Evolutionary conservation across 1,140 invertebrate species (phyloP).

Genomic region (Drosophila pectinifera): DNA sequence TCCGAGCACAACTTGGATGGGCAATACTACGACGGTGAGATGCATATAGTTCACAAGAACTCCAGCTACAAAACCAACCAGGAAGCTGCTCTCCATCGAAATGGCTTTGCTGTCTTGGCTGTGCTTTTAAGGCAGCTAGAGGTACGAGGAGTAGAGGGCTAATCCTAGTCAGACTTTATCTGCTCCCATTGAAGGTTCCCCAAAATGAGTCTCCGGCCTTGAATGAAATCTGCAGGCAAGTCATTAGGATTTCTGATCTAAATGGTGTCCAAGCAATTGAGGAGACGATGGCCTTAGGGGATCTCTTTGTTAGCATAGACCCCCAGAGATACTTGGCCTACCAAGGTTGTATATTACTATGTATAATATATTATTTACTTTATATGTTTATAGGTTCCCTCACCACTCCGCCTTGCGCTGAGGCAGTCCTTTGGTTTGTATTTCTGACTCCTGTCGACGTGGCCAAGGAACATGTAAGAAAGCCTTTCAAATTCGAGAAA

Average conservation of each 20-base stretch:
- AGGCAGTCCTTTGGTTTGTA: conserved; percentile 96
- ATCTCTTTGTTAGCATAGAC: conserved; percentile 44
- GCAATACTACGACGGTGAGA: conserved; percentile 89
- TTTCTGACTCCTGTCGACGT: conserved; percentile 91
- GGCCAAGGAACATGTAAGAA: conserved; percentile 43
- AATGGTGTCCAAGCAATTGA: conserved; percentile 12
- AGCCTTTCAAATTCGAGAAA: too few species aligned
- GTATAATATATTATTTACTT: too few species aligned
- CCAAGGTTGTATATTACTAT: too few species aligned
- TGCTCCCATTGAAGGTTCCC: conserved; percentile 3
- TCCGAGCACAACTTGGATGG: conserved; percentile 86
- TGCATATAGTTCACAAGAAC: conserved; percentile 95
- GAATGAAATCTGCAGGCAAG: conserved; percentile 27
- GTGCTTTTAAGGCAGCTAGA: conserved; percentile 90
- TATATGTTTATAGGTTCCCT: conserved; percentile 88
- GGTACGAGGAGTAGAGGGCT: conserved; percentile 48
- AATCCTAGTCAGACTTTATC: too few species aligned
- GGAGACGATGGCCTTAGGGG: conserved; percentile 23
- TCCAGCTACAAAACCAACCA: conserved; percentile 87
- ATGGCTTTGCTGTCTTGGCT: conserved; percentile 92
- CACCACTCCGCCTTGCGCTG: conserved; percentile 95
- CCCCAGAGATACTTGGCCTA: conserved; percentile 43
- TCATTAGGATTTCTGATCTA: conserved; percentile 15
- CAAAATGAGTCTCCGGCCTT: conserved; percentile 2
- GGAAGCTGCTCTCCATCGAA: conserved; percentile 88